phyloP scores from a whole-genome alignment of 37 sponge, comb jelly and placozoan species.

The Hormiphora californensis region DNA sequence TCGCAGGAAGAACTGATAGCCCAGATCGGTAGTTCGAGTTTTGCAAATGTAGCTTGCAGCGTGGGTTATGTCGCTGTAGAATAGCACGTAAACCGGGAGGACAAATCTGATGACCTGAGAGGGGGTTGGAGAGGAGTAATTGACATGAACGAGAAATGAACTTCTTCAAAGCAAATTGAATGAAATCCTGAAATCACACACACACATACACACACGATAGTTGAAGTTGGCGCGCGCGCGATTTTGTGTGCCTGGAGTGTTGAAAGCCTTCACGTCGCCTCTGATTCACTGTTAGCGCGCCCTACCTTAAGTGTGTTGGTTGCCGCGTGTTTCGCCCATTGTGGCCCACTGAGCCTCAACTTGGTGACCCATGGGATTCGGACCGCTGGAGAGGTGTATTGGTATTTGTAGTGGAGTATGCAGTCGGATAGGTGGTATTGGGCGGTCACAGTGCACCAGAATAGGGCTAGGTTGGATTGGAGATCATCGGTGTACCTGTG shows the following conservation, averaged over 20 bases:
- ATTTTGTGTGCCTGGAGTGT: too few relatives aligned
- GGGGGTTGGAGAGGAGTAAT: not conserved
- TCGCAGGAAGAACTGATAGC: not conserved
- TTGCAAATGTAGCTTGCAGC: not conserved
- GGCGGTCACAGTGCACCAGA: slow-evolving; percentile 22
- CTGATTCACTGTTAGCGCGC: too few relatives aligned
- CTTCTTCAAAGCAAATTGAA: too few relatives aligned
- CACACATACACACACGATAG: too few relatives aligned
- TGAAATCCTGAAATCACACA: too few relatives aligned
- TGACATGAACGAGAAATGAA: too few relatives aligned
- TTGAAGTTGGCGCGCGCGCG: too few relatives aligned
- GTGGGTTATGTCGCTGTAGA: not conserved
- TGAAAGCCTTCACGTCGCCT: too few relatives aligned
- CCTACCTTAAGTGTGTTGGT: too few relatives aligned
- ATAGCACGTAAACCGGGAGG: not conserved
- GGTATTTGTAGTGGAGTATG: slow-evolving; percentile 24
- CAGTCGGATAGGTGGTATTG: slow-evolving; percentile 16
- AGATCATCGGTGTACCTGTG: slow-evolving; percentile 27
- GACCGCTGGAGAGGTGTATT: slow-evolving; percentile 11
- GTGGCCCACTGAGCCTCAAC: not conserved
- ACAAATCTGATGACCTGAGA: not conserved
- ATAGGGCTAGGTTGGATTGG: not conserved
- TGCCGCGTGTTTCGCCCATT: slow-evolving; percentile 32
- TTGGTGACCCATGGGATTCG: not conserved
- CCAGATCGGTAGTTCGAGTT: not conserved